These are phyloP conservation scores for Schizopygopsis malacanthus DNA, from an alignment of 2,797 vertebrate species.

Conservation along the genomic window DNA sequence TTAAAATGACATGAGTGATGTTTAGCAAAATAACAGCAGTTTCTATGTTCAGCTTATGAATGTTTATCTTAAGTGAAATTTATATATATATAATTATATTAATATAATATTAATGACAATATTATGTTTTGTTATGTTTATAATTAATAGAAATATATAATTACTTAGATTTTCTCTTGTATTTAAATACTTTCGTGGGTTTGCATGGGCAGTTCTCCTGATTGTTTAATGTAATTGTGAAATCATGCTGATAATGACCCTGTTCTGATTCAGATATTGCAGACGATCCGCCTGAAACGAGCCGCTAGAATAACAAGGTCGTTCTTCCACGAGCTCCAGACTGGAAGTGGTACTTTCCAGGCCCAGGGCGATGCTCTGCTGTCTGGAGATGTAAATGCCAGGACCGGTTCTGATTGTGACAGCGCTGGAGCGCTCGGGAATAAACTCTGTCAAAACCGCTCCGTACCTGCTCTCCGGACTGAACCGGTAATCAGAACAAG, in stretches of 20 bases:
- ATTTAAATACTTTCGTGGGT: background rate
- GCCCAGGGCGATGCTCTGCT: constrained; percentile 39
- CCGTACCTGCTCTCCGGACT: constrained; percentile 25
- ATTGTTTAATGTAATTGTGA: background rate
- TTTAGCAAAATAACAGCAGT: background rate
- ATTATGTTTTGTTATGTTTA: too few species aligned
- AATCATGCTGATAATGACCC: background rate
- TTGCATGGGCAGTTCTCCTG: background rate
- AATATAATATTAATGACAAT: too few species aligned
- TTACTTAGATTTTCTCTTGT: background rate
- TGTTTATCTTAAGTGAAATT: too few species aligned
- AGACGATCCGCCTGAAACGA: background rate
- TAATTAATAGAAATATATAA: background rate
- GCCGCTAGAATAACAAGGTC: background rate
- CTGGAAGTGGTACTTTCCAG: constrained; percentile 7
- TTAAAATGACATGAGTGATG: background rate
- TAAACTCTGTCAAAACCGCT: constrained; percentile 31
- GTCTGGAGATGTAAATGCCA: constrained; percentile 35
- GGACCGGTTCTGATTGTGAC: constrained; percentile 27
- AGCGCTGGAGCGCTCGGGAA: constrained; percentile 21
- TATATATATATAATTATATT: too few species aligned
- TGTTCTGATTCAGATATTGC: constrained; percentile 2
- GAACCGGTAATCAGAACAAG: constrained; percentile 21
- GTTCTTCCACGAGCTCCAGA: constrained; percentile 20
- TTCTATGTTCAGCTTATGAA: background rate